Percentiles rank a stretch among this genome's conserved stretches.
phyloP scores from a whole-genome alignment of 1,140 invertebrate genomes.

The Leptinotarsa undecemlineata region DNA sequence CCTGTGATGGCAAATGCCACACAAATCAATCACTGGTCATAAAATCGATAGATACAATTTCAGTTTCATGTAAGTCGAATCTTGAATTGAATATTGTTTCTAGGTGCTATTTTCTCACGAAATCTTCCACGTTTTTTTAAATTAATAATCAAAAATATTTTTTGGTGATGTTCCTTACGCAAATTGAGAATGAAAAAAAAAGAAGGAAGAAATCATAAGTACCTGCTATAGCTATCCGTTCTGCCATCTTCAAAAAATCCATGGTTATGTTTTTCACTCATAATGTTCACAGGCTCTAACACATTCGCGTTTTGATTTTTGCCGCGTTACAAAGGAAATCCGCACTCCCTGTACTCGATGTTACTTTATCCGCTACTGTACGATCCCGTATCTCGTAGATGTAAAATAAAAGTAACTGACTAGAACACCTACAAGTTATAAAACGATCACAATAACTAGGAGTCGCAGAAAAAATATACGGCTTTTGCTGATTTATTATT shows the following conservation, averaged over 20 bases:
- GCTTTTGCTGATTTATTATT: conserved; percentile 3
- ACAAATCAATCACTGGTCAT: too few species aligned
- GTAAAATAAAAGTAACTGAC: neutral
- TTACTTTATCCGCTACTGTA: neutral
- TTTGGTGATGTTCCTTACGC: too few species aligned
- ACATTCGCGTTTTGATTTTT: neutral
- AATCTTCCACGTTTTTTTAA: too few species aligned
- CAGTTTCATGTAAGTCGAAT: too few species aligned
- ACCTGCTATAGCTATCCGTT: conserved; percentile 20
- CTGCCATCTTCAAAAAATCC: conserved; percentile 9
- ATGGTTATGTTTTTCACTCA: conserved; percentile 13
- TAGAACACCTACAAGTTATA: neutral
- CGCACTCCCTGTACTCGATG: neutral
- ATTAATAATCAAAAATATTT: too few species aligned
- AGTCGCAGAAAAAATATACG: neutral
- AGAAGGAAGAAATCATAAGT: neutral
- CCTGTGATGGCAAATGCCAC: too few species aligned
- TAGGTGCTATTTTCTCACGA: too few species aligned
- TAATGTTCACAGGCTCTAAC: neutral
- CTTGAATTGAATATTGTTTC: too few species aligned
- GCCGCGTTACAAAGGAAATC: neutral
- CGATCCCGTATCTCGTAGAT: neutral
- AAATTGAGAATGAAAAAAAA: too few species aligned
- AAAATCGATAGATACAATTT: too few species aligned
- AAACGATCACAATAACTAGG: neutral